Evolutionary conservation across 2,888 invertebrate genomes (phyloP), one percentile per base, ranked within the genome.

Genomic region (Poecilobothrus nobilitatus): DNA sequence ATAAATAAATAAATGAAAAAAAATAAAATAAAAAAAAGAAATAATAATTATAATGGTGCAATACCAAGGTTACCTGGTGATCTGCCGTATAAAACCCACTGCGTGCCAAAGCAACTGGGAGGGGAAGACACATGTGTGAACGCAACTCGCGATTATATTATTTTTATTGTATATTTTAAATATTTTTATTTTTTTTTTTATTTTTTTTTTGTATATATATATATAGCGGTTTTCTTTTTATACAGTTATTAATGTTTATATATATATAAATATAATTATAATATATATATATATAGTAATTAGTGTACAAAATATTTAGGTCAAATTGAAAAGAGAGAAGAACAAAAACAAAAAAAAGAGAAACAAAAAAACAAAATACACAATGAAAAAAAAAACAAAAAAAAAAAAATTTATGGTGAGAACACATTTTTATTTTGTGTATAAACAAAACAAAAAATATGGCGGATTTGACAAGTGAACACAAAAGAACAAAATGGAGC

Each of bases 31-130:
- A 65, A 66, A 68, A 67, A 70, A 70, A 71, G 66, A 65, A 71
- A 66, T 67, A 63, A n/a, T 41, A 68, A 70, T 68, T 65, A 70
- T 71, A 72, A 72, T 73, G 86, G 88, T 87, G 87, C 87, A 87
- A 76, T 76, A 86, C 53, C 53, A 53, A 86, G 85, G 85, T 88
- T 82, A 81, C 82, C 81, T 82, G 82, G 78, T 81, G 80, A 79
- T 81, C 80, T 78, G 83, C 81, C 84, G 87, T 87, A 86, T 87
- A 86, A 27, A 87, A 85, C 86, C 86, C 85, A 85, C 84, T 85
- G 82, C 82, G 86, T 86, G 86, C 86, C 85, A 86, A 84, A 86
- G 81, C 81, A 81, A 80, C 82, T 80, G 81, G 75, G 75, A 75
- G 74, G 74, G 75, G 76, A 75, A 74, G 75, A 76, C 75, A 76